Evolutionary conservation across 2,797 vertebrate species (phyloP), one percentile per base, ranked within the genome.

Genomic region (Sebastes cheni): DNA sequence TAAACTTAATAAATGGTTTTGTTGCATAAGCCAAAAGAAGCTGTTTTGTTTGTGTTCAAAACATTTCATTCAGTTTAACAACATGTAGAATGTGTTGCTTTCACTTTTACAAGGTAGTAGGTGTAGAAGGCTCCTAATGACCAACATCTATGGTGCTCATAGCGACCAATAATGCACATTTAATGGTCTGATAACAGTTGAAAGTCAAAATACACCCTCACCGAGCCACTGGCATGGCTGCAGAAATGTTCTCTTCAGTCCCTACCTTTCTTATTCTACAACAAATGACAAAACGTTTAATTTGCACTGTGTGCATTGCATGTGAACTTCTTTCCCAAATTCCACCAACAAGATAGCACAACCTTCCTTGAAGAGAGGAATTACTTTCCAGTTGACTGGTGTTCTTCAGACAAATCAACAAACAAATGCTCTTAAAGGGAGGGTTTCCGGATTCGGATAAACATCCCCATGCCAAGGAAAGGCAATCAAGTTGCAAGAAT

Each of bases 351-450:
- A 50, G 52, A 75, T 59, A 60, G 29, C n/a, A 50, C 29, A 62
- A 42, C 8, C 22, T 60, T 68, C 6, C 30, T 76, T 2, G 12
- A 62, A 14, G 23, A 42, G 67, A 62, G 8, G 65, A 76, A 10
- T 27, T 0, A 4, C 23, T 80, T 34, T 4, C 56, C 50, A 77
- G 52, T 23, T 46, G 23, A 64, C 71, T 77, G 29, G 34, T 65
- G 78, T 76, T 73, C 67, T 55, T 54, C 59, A n/a, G 36, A 73
- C 64, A 70, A 81, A 75, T 67, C 27, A 75, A 79, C 64, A 76
- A 74, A 62, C 58, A 81, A 79, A 50, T 10, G 22, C 23, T 60
- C 52, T 76, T 30, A 60, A 46, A 62, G 25, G 29, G 54, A 71
- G 6, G 23, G 36, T 72, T 67, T 80, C 61, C 30, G 0, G 20